Evolutionary conservation across 1,140 invertebrate species (phyloP), one percentile per base, ranked within the genome.

Genomic region (Ephestia elutella): DNA sequence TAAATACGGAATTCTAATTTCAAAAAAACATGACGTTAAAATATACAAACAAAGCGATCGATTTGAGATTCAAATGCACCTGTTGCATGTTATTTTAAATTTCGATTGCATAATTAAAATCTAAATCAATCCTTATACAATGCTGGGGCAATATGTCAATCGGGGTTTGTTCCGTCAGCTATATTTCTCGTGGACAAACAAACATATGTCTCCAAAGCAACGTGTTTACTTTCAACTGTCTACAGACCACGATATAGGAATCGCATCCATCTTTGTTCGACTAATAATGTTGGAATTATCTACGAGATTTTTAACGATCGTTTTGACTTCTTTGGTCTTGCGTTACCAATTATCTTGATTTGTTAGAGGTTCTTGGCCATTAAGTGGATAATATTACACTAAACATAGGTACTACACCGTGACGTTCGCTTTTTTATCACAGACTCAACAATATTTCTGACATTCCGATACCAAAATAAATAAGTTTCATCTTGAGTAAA

Each of bases 91-190:
- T 44, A 44, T 44, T 44, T 44, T 44, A 44, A 44, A 44, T 44
- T 44, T 25, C 38, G 35, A 56, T 11, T 18, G 15, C 11, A 51
- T 58, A 58, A 58, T 58, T 58, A 58, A 62, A 57, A 57, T 60
- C 64, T 63, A 71, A 71, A 71, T 66, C 61, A 68, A 68, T 71
- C 69, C 49, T 21, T 17, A 18, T 48, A 70, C 67, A 72, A 67
- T 70, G 62, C 62, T 50, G 53, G 50, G 63, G 57, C 63, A 60
- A 63, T 71, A 71, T 68, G 63, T 71, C 69, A 66, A 71, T 68
- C 68, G 62, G 30, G 59, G 54, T 56, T 60, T 57, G 55, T 58
- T 60, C 58, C 60, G 66, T 60, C 66, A 62, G 63, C 57, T 60
- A 71, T 71, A 63, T 71, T 66, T 71, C 63, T 56, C 59, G 54